Percentiles rank a stretch among this genome's conserved stretches.
These are phyloP conservation scores for Dichetophora obliterata DNA, from an alignment of 2,888 invertebrate species.

Conservation along the genomic window DNA sequence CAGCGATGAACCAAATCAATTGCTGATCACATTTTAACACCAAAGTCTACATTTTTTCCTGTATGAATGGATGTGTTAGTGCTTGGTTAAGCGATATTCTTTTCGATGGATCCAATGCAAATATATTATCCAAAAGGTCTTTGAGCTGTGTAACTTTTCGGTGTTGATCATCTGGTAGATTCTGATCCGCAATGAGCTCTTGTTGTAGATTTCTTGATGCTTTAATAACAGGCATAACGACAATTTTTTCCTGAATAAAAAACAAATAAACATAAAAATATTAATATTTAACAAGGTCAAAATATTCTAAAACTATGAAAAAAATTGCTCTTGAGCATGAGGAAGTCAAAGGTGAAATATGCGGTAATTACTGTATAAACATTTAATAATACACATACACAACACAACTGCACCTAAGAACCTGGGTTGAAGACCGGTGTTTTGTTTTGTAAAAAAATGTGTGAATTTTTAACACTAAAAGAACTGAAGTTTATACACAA, in stretches of 20 bases:
- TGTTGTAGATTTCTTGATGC: constrained; percentile 86
- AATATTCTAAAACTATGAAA: background rate
- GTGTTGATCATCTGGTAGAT: constrained; percentile 88
- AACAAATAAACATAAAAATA: constrained; percentile 10
- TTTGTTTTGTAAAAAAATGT: too few species aligned
- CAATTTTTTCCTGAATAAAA: constrained; percentile 89
- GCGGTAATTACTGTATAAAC: too few species aligned
- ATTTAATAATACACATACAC: too few species aligned
- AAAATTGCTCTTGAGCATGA: too few species aligned
- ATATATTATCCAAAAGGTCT: constrained; percentile 91
- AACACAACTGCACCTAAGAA: too few species aligned
- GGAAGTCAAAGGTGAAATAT: too few species aligned
- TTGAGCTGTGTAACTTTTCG: constrained; percentile 93
- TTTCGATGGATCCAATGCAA: constrained; percentile 93
- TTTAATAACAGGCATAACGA: constrained; percentile 93
- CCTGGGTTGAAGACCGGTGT: too few species aligned
- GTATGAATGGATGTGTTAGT: constrained; percentile 93
- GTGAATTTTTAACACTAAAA: too few species aligned
- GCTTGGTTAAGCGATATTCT: constrained; percentile 95
- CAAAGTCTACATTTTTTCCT: constrained; percentile 83
- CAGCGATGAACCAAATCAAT: constrained; percentile 4
- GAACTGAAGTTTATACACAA: too few species aligned
- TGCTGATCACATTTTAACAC: background rate
- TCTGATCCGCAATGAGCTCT: constrained; percentile 90
- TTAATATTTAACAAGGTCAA: too few species aligned